These are phyloP conservation scores for Aleadryas rufinucha DNA, from an alignment of 2,113 vertebrate genomes.

Conservation along the genomic window DNA sequence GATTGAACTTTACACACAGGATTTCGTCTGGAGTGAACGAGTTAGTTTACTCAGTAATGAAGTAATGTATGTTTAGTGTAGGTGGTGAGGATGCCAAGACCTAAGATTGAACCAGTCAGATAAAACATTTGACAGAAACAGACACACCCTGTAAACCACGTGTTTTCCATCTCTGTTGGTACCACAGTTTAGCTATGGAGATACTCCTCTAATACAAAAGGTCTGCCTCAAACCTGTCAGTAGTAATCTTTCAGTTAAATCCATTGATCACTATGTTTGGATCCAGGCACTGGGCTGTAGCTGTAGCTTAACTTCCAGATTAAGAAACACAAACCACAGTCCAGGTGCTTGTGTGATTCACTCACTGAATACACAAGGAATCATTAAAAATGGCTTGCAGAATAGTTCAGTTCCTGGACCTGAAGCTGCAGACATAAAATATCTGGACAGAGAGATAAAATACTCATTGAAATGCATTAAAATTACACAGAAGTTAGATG, in stretches of 20 bases:
- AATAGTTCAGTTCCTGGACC: neutral
- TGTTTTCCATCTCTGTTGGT: neutral
- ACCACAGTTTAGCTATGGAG: neutral
- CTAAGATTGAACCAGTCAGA: neutral
- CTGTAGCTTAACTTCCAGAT: neutral
- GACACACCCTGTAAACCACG: neutral
- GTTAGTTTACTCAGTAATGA: neutral
- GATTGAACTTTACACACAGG: neutral
- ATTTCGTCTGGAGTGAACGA: neutral
- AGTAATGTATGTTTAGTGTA: neutral
- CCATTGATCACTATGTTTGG: neutral
- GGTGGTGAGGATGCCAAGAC: neutral
- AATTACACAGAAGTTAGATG: neutral
- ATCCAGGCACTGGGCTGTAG: neutral
- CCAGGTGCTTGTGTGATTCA: neutral
- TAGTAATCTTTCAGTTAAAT: neutral
- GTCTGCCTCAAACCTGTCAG: neutral
- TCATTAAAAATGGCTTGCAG: neutral
- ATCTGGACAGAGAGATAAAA: neutral
- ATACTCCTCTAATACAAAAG: neutral
- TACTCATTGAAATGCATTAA: neutral
- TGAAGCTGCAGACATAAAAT: neutral
- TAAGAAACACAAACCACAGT: neutral
- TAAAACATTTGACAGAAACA: slow-evolving; percentile 3
- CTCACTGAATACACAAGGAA: neutral